Base-by-base conservation (phyloP, 1,140 invertebrate species). In the Cotesia glomerata region DNA sequence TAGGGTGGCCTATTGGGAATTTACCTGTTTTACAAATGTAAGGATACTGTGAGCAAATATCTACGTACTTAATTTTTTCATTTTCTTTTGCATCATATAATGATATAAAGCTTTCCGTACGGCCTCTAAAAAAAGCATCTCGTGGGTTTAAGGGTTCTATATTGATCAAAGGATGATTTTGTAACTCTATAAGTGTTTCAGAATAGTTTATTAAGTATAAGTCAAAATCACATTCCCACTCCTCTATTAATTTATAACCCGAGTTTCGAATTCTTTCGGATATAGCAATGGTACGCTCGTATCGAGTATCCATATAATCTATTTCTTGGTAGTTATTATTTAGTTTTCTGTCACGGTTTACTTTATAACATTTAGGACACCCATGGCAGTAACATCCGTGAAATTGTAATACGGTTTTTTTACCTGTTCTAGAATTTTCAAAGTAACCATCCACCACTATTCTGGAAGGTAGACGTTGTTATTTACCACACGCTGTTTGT, bases 11-110 rank as follows among this genome's bases (percentile, higher is more conserved):
- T 4, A 54, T 39, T 7, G 84, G 84, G 73, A 79, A 86, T 65
- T 76, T 75, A 1, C 75, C 77, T 56, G 80, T 79, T 52, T 81
- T 82, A 67, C 73, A 74, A 8, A 81, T 69, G 26, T 70, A 82
- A 8, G 81, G 84, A 74, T 86, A 85, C 2, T 86, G 71, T n/a
- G 77, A 80, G 32, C 76, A 79, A 63, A 85, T 79, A 73, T 86
- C 84, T 0, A 80, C 39, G 64, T 85, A 86, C 70, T 74, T 73
- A 49, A 85, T 86, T 77, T 78, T 78, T 75, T 86, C 82, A 62
- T 65, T 59, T 26, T 73, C 58, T 18, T 69, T 52, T 13, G 59
- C 65, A 74, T 80, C 76, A 67, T 81, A 76, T 59, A 80, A 78
- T 11, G 75, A 63, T 13, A 73, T 70, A 34, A 76, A 78, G 59